phyloP scores from a whole-genome alignment of 2,113 vertebrate genomes.

The Rhinichthys klamathensis region DNA sequence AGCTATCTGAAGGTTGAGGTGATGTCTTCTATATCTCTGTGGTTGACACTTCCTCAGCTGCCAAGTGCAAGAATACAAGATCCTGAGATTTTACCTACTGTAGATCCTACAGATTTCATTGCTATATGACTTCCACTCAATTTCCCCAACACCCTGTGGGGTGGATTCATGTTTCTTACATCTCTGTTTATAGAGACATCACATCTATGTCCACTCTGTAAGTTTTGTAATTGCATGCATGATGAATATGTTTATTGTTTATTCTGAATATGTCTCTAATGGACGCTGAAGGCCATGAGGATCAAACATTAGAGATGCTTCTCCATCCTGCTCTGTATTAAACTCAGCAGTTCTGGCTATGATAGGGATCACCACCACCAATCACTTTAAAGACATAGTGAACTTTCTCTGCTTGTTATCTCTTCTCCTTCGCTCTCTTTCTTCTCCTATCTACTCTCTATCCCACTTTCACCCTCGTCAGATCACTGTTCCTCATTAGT shows the following conservation, averaged over 20 bases:
- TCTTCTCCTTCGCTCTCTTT: not conserved
- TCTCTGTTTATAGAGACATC: constrained; percentile 2
- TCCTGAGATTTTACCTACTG: constrained; percentile 23
- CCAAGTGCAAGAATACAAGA: constrained; percentile 22
- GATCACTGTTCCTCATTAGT: constrained; percentile 24
- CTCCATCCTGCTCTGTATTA: constrained; percentile 37
- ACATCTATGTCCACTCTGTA: constrained; percentile 1
- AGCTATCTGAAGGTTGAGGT: constrained; percentile 35
- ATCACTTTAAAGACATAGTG: constrained; percentile 20
- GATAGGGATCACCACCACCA: constrained; percentile 39
- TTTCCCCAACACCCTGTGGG: not conserved
- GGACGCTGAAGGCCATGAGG: not conserved
- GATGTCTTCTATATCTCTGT: constrained; percentile 27
- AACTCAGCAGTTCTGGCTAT: not conserved
- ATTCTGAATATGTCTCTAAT: not conserved
- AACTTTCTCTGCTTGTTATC: constrained; percentile 21
- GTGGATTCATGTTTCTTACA: not conserved
- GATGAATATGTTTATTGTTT: constrained; percentile 9
- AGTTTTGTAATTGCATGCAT: constrained; percentile 19
- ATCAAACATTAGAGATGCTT: not conserved
- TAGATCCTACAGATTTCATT: constrained; percentile 30
- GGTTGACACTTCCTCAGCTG: constrained; percentile 39
- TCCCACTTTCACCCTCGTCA: constrained; percentile 41
- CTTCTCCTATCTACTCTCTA: constrained; percentile 10
- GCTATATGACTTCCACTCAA: not conserved